Evolutionary conservation across 2,797 vertebrate genomes (phyloP), one percentile per base, ranked within the genome.

Genomic region (Jordanella pulchra): DNA sequence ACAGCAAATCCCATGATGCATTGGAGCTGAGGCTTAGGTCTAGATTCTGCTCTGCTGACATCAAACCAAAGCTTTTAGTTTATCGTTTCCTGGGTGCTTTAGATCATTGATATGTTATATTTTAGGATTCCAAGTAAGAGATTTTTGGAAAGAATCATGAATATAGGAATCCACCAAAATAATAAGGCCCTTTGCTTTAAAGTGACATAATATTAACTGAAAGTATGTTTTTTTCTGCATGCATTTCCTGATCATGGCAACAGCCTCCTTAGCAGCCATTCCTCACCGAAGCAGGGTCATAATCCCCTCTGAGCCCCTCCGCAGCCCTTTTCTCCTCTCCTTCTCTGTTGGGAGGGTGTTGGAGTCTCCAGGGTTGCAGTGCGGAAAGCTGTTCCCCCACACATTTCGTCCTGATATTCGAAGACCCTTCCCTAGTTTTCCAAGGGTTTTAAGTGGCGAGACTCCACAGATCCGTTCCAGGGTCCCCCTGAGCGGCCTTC

Each of bases 291-390:
- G 90, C 50, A 97, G 84, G 50, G 95, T 93, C 94, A 95, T 94
- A 68, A 95, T 96, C 72, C 97, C 97, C 63, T 97, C 97, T 0
- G 97, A 98, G 73, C 95, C 79, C 53, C 96, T 90, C n/a, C 95
- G 94, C 12, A 92, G 86, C 74, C 92, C 94, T 85, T 90, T 95
- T 23, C 77, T 93, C 73, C 92, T 95, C 76, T 93, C 93, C 71
- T 86, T 92, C 74, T 85, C 91, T 39, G 90, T 71, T 18, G 91
- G 84, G 54, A 93, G 89, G 12, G 80, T 78, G 61, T 90, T 87
- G 55, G 92, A 69, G 84, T 93, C 77, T 81, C 89, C 75, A 42
- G 92, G 87, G 83, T 82, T 89, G 70, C 88, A 92, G 23, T 91
- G 84, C 4, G 89, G 89, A 1, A 87, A 81, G 67, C 75, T 92